Evolutionary conservation across 2,113 vertebrate species (phyloP).

Genomic region (Phalacrocorax aristotelis): DNA sequence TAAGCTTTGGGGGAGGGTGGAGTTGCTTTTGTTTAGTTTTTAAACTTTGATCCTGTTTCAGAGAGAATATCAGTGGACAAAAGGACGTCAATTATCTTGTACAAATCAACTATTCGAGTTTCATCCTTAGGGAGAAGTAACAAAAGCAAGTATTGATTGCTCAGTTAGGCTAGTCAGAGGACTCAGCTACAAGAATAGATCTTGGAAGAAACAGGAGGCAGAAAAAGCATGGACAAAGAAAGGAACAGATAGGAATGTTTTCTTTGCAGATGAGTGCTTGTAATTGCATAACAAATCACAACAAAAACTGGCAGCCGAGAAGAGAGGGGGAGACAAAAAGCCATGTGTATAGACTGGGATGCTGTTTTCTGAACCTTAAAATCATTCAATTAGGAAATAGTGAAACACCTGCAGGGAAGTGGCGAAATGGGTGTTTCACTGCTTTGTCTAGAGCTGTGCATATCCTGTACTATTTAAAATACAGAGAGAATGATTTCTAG

Average conservation of each 20-base stretch:
- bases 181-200: not conserved
- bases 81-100: not conserved
- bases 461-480: not conserved
- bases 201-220: not conserved
- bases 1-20: not conserved
- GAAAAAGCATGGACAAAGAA: not conserved
- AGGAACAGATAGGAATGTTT: not conserved
- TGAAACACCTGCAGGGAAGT: not conserved
- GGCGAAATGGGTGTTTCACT: not conserved
- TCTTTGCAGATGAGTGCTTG: not conserved
- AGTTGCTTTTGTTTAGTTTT: not conserved
- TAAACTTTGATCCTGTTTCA: not conserved
- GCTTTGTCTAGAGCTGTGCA: not conserved
- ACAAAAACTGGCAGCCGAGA: not conserved
- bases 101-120: conserved; percentile 17
- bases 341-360: not conserved
- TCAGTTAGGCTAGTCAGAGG: not conserved
- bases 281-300: not conserved
- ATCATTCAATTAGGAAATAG: not conserved
- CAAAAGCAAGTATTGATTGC: conserved; percentile 31
- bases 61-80: not conserved
- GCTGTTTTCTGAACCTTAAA: not conserved
- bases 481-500: not conserved
- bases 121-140: not conserved
- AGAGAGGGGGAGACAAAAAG: not conserved